phyloP scores from a whole-genome alignment of 2,888 invertebrate genomes.

The Erebia ligea region DNA sequence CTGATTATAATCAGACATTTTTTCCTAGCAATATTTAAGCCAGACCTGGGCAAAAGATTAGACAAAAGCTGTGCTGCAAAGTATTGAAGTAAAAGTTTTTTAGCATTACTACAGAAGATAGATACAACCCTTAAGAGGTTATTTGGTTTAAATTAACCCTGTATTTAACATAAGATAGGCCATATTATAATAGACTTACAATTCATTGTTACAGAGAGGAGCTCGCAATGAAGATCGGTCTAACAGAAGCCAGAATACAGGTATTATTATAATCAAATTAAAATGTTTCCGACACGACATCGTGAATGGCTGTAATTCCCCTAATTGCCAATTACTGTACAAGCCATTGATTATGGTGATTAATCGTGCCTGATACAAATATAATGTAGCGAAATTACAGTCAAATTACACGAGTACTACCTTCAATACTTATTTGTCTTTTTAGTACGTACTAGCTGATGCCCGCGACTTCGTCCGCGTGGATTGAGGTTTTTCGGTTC shows the following conservation, averaged over 20 bases:
- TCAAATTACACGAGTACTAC: slow-evolving; percentile 27
- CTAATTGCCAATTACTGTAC: slow-evolving; percentile 34
- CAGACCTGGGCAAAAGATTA: too few relatives aligned
- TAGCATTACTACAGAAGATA: too few relatives aligned
- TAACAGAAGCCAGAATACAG: slow-evolving; percentile 97
- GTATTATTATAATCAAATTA: slow-evolving; percentile 84
- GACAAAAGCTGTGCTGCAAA: too few relatives aligned
- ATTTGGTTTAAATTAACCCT: too few relatives aligned
- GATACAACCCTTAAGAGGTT: too few relatives aligned
- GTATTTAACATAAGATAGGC: background rate
- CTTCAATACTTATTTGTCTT: background rate
- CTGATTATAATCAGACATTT: too few relatives aligned
- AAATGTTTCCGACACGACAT: slow-evolving; percentile 35
- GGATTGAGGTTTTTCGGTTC: too few relatives aligned
- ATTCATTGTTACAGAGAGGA: slow-evolving; percentile 91
- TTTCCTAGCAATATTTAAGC: too few relatives aligned
- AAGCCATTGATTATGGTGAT: slow-evolving; percentile 36
- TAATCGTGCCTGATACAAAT: slow-evolving; percentile 35
- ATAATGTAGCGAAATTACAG: slow-evolving; percentile 31
- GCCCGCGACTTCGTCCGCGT: too few relatives aligned
- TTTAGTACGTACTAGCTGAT: too few relatives aligned
- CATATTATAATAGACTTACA: slow-evolving; percentile 25
- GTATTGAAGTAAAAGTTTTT: too few relatives aligned
- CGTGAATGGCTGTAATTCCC: slow-evolving; percentile 33
- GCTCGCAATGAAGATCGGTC: slow-evolving; percentile 96